Evolutionary conservation across 1,140 invertebrate genomes (phyloP).

Genomic region (Periplaneta americana): DNA sequence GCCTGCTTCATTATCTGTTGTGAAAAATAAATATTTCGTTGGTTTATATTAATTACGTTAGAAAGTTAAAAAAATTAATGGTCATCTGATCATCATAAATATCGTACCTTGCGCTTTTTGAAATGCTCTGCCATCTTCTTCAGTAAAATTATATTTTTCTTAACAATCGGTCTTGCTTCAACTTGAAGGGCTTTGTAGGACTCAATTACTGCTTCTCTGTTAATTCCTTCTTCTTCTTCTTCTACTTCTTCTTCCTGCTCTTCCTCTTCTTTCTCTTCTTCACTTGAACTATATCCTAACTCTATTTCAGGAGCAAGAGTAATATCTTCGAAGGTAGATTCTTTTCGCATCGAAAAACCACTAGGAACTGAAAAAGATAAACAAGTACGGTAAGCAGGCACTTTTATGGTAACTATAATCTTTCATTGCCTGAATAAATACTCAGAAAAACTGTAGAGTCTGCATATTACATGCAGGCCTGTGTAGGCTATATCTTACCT

Average conservation of each 20-base stretch:
- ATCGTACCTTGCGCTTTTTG: conserved; percentile 30
- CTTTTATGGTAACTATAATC: too few species aligned
- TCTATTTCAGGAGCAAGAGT: neutral
- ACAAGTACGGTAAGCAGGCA: neutral
- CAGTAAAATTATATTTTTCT: conserved; percentile 27
- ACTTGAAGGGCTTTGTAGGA: conserved; percentile 19
- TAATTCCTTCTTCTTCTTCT: conserved; percentile 8
- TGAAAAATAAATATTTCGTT: neutral
- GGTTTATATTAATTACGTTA: neutral
- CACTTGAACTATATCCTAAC: conserved; percentile 16
- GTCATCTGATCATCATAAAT: conserved; percentile 16
- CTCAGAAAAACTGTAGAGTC: neutral
- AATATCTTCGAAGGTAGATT: neutral
- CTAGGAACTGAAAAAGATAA: neutral
- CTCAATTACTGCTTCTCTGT: conserved; percentile 25
- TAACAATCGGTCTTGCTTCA: conserved; percentile 21
- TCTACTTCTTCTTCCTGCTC: conserved; percentile 15
- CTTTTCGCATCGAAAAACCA: neutral
- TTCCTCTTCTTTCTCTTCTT: conserved; percentile 21
- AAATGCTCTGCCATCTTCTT: conserved; percentile 30
- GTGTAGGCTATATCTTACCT: neutral
- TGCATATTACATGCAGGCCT: neutral
- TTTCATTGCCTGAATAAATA: too few species aligned
- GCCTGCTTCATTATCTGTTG: neutral
- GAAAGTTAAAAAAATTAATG: neutral